Evolutionary conservation across 2,888 invertebrate genomes (phyloP).

Genomic region (Aleiodes testaceus): DNA sequence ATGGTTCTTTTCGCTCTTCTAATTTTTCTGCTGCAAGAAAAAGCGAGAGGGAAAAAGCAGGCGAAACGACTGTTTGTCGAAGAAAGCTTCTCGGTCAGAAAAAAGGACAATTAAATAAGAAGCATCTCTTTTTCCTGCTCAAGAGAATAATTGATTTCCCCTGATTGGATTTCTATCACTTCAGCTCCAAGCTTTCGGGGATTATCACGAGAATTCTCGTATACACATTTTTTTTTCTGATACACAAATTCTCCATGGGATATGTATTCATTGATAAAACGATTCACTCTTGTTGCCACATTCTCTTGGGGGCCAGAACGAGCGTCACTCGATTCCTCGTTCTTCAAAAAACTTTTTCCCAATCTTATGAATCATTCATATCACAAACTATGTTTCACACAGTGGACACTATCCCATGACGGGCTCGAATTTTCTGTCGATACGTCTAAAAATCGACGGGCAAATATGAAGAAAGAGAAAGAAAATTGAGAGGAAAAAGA

Average conservation of each 20-base stretch:
- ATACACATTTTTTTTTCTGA: not conserved
- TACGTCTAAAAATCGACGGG: conserved; percentile 26
- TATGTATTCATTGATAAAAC: conserved; percentile 1
- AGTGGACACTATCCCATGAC: conserved; percentile 42
- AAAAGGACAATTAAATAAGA: not conserved
- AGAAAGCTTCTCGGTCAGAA: not conserved
- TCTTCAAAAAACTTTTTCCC: conserved; percentile 1
- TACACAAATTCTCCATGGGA: not conserved
- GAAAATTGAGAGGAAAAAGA: conserved; percentile 8
- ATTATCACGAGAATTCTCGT: not conserved
- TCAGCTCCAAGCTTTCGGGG: not conserved
- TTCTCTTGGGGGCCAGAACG: not conserved
- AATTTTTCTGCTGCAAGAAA: not conserved
- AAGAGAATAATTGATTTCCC: not conserved
- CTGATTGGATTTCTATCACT: conserved; percentile 7
- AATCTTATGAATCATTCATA: conserved; percentile 53
- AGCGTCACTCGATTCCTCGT: not conserved
- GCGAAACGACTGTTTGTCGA: conserved; percentile 10
- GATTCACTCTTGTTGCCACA: conserved; percentile 26
- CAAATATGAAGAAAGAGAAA: conserved; percentile 37
- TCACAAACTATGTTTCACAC: conserved; percentile 49
- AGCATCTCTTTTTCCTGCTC: not conserved
- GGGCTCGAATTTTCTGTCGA: conserved; percentile 5
- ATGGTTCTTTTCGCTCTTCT: not conserved
- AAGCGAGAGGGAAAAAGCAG: not conserved